These are phyloP conservation scores for Catharus fuscescens DNA, from an alignment of 2,113 vertebrate species.

Conservation along the genomic window DNA sequence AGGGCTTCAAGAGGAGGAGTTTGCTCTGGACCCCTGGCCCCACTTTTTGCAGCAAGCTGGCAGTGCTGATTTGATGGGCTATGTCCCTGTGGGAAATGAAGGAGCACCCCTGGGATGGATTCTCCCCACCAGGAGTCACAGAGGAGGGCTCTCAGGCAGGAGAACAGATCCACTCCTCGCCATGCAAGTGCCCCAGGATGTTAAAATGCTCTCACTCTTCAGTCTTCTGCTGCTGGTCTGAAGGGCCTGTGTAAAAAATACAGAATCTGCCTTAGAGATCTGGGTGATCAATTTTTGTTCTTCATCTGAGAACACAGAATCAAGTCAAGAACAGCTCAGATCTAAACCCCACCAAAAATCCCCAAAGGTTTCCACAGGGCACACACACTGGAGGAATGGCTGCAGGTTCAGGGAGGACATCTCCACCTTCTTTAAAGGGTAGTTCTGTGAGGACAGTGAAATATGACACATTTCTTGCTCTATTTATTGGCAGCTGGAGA, in stretches of 20 bases:
- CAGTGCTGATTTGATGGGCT: not conserved
- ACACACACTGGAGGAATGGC: not conserved
- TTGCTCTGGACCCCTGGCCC: not conserved
- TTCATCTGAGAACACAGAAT: not conserved
- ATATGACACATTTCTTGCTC: not conserved
- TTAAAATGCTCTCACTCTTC: not conserved
- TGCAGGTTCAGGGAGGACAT: not conserved
- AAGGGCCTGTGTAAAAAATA: not conserved
- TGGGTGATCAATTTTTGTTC: not conserved
- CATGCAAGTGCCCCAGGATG: not conserved
- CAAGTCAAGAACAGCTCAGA: not conserved
- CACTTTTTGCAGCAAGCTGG: not conserved
- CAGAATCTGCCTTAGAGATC: not conserved
- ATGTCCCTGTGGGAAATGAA: not conserved
- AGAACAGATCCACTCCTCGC: not conserved
- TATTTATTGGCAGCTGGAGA: fast-evolving
- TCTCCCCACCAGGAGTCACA: not conserved
- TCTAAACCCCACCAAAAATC: not conserved
- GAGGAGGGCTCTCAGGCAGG: not conserved
- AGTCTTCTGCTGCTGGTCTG: not conserved
- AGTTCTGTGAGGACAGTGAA: not conserved
- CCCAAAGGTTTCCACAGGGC: not conserved
- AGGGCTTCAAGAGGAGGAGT: not conserved
- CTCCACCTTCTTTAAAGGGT: not conserved
- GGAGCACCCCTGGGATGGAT: not conserved